phyloP scores from a whole-genome alignment of 2,888 invertebrate genomes.

The Sinopyrophorus schimmeli region DNA sequence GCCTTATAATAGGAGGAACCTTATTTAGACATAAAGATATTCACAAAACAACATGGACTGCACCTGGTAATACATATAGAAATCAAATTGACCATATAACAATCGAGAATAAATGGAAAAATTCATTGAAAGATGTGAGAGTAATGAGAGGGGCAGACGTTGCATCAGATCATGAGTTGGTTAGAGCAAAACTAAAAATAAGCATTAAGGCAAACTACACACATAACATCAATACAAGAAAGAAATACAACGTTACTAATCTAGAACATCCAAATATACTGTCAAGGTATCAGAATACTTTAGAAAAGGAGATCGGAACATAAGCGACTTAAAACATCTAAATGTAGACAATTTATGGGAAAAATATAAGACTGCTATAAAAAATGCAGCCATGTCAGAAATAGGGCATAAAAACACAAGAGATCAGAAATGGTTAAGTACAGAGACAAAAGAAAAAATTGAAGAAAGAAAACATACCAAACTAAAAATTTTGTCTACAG shows the following conservation, averaged over 20 bases:
- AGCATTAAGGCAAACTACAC: constrained; percentile 1
- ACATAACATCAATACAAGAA: not conserved
- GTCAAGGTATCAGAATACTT: not conserved
- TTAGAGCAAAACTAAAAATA: not conserved
- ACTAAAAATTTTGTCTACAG: constrained; percentile 3
- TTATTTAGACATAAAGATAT: constrained; percentile 7
- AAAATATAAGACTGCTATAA: constrained; percentile 5
- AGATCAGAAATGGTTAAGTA: constrained; percentile 5
- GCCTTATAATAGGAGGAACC: not conserved
- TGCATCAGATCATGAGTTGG: constrained; percentile 4
- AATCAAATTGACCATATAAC: constrained; percentile 5
- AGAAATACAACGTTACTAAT: not conserved
- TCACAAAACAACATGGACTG: constrained; percentile 8
- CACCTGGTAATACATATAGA: not conserved
- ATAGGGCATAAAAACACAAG: constrained; percentile 4
- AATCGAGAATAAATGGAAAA: constrained; percentile 4
- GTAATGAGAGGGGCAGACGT: constrained; percentile 2
- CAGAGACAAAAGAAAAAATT: constrained; percentile 3
- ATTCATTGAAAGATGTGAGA: not conserved
- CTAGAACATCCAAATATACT: constrained; percentile 2
- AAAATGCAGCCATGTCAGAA: constrained; percentile 2
- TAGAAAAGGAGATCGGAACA: constrained; percentile 2
- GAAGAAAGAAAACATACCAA: constrained; percentile 9
- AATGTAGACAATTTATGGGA: constrained; percentile 3
- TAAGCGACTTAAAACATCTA: constrained; percentile 5